Percentiles rank a stretch among this genome's conserved stretches.
Conservation (phyloP, 2,797 vertebrate species). For the Astyanax mexicanus region DNA sequence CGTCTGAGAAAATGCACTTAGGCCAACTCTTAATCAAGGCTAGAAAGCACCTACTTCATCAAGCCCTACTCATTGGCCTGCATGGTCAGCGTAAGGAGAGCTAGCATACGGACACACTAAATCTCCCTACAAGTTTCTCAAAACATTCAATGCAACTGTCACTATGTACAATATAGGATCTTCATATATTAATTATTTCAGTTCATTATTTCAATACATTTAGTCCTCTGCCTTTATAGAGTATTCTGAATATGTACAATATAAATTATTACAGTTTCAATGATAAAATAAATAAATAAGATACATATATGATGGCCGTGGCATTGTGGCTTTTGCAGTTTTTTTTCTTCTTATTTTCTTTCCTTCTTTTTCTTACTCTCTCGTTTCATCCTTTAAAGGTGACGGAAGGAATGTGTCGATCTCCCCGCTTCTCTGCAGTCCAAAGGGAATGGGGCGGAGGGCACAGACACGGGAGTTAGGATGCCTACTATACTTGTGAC, state of each 20-base stretch:
- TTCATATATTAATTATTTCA: slow-evolving; percentile 77
- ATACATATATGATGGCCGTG: slow-evolving; percentile 70
- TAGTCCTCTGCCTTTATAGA: slow-evolving; percentile 73
- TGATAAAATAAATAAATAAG: slow-evolving; percentile 84
- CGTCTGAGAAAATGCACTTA: slow-evolving; percentile 50
- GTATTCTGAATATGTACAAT: slow-evolving; percentile 82
- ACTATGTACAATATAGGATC: slow-evolving; percentile 80
- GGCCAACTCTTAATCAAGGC: slow-evolving; percentile 44
- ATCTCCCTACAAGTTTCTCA: slow-evolving; percentile 68
- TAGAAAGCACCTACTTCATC: slow-evolving; percentile 18
- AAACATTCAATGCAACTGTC: slow-evolving; percentile 72
- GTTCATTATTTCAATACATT: slow-evolving; percentile 60
- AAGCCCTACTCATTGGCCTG: neutral
- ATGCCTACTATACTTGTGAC: slow-evolving; percentile 16
- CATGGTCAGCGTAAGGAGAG: slow-evolving; percentile 36
- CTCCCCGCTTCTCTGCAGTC: slow-evolving; percentile 6
- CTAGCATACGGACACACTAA: slow-evolving; percentile 70
- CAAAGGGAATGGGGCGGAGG: neutral
- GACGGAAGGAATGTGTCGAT: slow-evolving; percentile 22
- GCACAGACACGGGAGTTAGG: neutral
- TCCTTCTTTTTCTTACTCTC: neutral
- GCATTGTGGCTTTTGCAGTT: slow-evolving; percentile 74
- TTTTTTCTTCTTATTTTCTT: slow-evolving; percentile 41
- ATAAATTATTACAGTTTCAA: slow-evolving; percentile 81
- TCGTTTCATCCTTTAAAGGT: neutral